These are phyloP conservation scores for Aphelenchoides besseyi DNA, from an alignment of 1,140 invertebrate species.

Conservation along the genomic window DNA sequence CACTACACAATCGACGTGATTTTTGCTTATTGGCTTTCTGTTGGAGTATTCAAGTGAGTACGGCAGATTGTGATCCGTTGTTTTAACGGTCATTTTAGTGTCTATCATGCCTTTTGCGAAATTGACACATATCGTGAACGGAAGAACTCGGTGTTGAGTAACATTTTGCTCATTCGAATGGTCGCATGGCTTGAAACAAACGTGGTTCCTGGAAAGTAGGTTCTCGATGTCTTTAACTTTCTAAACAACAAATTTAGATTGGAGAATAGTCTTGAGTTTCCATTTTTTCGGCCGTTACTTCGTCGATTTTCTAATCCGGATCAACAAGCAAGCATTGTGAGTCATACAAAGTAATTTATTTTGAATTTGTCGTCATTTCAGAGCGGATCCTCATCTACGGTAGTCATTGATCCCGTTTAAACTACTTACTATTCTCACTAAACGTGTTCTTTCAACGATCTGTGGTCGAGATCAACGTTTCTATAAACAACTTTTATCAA, in stretches of 20 bases:
- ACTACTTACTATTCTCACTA: neutral
- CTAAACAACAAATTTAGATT: neutral
- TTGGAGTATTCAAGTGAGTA: conserved; percentile 52
- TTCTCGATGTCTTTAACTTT: conserved; percentile 25
- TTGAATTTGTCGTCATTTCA: neutral
- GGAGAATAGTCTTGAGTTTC: neutral
- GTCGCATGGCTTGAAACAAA: conserved; percentile 59
- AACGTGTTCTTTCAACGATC: neutral
- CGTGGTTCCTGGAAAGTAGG: conserved; percentile 50
- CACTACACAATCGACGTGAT: conserved; percentile 47
- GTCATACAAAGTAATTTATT: neutral
- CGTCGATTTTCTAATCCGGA: neutral
- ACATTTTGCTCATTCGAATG: conserved; percentile 37
- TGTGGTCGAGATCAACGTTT: neutral
- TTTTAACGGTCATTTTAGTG: conserved; percentile 35
- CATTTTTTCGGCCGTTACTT: neutral
- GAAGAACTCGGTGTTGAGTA: conserved; percentile 42
- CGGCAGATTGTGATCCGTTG: neutral
- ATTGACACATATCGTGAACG: conserved; percentile 52
- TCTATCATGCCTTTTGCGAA: conserved; percentile 59
- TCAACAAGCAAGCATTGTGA: neutral
- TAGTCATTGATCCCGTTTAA: neutral
- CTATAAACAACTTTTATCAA: neutral
- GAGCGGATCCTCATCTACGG: neutral
- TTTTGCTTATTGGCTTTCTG: conserved; percentile 53